Evolutionary conservation across 2,797 vertebrate genomes (phyloP).

Genomic region (Pristis pectinata): DNA sequence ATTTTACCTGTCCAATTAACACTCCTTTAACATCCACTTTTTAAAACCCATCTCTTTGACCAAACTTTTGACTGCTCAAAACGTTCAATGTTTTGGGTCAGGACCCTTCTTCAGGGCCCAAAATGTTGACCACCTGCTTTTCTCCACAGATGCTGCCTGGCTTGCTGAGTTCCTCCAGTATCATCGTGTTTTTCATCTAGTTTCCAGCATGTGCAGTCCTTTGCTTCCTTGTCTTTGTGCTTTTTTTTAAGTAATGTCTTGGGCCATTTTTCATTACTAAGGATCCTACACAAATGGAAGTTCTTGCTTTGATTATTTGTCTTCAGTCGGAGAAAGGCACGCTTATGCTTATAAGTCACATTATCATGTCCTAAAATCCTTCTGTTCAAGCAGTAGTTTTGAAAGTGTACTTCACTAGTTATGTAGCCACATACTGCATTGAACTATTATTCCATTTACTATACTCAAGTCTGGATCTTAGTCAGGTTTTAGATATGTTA

Average conservation of each 20-base stretch:
- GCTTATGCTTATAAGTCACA: not conserved
- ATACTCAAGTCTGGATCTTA: not conserved
- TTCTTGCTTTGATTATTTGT: not conserved
- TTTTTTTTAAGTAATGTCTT: not conserved
- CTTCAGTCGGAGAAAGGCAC: not conserved
- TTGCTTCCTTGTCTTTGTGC: not conserved
- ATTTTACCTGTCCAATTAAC: not conserved
- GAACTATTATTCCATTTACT: not conserved
- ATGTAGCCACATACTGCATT: not conserved
- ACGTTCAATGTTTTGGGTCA: too few species aligned
- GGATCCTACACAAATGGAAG: not conserved
- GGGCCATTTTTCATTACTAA: not conserved
- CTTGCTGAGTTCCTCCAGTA: too few species aligned
- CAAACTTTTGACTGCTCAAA: not conserved
- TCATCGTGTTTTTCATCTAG: too few species aligned
- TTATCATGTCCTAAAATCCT: not conserved
- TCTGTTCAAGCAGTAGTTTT: not conserved
- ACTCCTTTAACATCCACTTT: not conserved
- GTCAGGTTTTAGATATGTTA: not conserved
- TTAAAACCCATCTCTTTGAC: not conserved
- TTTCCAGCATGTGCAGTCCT: too few species aligned
- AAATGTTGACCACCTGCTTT: too few species aligned
- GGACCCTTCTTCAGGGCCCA: too few species aligned
- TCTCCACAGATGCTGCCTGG: too few species aligned
- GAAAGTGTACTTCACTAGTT: not conserved